Evolutionary conservation across 2,888 invertebrate species (phyloP).

Genomic region (Meiosimyza platycephala): DNA sequence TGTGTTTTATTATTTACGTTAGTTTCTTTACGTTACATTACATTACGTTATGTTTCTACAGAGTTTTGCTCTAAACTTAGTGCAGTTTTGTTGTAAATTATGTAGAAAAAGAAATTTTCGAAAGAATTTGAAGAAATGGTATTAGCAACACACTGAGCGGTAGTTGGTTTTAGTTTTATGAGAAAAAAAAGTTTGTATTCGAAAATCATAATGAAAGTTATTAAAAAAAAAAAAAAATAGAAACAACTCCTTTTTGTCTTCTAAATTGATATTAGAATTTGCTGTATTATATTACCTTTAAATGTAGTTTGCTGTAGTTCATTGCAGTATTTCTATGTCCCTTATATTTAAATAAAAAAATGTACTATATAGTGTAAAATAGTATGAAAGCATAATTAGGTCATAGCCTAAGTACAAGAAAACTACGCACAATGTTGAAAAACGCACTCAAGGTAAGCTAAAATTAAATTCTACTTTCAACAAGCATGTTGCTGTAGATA

Average conservation of each 20-base stretch:
- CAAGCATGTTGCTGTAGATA: too few relatives aligned
- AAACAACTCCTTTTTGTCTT: too few relatives aligned
- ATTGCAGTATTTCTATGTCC: background rate
- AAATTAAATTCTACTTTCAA: background rate
- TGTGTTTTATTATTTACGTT: slow-evolving; percentile 49
- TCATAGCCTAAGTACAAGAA: background rate
- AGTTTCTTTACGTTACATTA: slow-evolving; percentile 1
- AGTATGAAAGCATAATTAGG: background rate
- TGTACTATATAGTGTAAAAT: background rate
- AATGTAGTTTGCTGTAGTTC: slow-evolving; percentile 10
- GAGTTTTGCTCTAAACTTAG: slow-evolving; percentile 1
- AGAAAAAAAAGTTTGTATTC: slow-evolving; percentile 9
- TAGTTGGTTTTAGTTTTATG: too few relatives aligned
- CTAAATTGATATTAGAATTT: too few relatives aligned
- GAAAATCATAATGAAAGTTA: slow-evolving; percentile 1
- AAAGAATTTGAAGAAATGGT: background rate
- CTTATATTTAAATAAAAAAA: background rate
- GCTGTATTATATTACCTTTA: too few relatives aligned
- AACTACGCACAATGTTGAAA: background rate
- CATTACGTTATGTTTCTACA: slow-evolving; percentile 9
- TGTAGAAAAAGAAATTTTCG: background rate
- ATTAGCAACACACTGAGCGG: slow-evolving; percentile 16
- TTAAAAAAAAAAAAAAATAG: too few relatives aligned
- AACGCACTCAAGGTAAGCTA: slow-evolving; percentile 10
- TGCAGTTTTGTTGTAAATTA: background rate